Conservation (phyloP, 1,140 invertebrate species). For the Gryllus bimaculatus region DNA sequence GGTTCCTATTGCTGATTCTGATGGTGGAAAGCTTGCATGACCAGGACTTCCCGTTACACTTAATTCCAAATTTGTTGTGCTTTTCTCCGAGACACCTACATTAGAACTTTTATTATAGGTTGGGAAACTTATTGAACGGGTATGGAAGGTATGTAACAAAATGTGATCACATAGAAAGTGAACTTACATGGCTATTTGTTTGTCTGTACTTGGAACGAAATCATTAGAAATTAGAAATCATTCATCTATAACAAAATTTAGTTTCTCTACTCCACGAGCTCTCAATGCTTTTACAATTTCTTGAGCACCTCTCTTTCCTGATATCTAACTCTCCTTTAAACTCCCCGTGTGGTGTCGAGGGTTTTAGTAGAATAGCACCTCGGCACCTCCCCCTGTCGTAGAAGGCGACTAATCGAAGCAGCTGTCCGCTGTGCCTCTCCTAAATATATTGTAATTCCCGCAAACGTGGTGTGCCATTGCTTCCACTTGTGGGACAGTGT, state of each 20-base stretch:
- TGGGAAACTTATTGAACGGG: too few relatives aligned
- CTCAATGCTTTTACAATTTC: constrained; percentile 33
- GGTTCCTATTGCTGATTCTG: constrained; percentile 40
- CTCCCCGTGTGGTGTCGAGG: too few relatives aligned
- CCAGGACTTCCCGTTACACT: constrained; percentile 35
- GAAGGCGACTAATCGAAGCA: too few relatives aligned
- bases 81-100: constrained; percentile 45
- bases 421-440: too few relatives aligned
- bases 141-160: too few relatives aligned
- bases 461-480: too few relatives aligned
- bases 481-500: too few relatives aligned
- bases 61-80: constrained; percentile 37
- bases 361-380: too few relatives aligned
- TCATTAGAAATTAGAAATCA: constrained; percentile 38
- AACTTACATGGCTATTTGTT: constrained; percentile 38
- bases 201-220: constrained; percentile 34
- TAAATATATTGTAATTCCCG: too few relatives aligned
- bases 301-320: constrained; percentile 38
- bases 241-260: constrained; percentile 49
- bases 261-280: constrained; percentile 30
- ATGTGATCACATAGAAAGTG: too few relatives aligned
- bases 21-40: constrained; percentile 47
- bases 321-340: too few relatives aligned
- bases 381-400: too few relatives aligned
- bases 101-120: constrained; percentile 25